Evolutionary conservation across 2,888 invertebrate species (phyloP).

Genomic region (Galeruca laticollis): DNA sequence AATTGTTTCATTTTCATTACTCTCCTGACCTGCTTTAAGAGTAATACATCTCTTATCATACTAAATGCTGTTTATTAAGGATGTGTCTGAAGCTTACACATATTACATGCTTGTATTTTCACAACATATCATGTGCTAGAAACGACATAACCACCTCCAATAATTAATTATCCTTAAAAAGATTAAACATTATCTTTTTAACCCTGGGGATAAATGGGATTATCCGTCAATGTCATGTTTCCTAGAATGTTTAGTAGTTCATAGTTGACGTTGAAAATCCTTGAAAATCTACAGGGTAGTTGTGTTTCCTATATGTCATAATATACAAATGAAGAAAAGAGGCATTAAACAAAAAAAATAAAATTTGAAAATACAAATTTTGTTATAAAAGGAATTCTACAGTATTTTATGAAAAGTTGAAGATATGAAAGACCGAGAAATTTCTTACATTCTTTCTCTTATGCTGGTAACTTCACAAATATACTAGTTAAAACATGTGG

Average conservation of each 20-base stretch:
- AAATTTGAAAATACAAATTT: no score
- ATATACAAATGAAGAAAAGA: background rate
- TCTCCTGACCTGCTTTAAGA: no score
- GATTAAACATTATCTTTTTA: conserved; percentile 4
- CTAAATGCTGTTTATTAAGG: background rate
- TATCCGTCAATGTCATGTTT: conserved; percentile 29
- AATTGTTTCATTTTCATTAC: no score
- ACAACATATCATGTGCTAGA: conserved; percentile 22
- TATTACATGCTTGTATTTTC: conserved; percentile 9
- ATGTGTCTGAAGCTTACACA: background rate
- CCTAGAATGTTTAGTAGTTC: conserved; percentile 19
- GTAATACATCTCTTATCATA: background rate
- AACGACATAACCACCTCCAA: conserved; percentile 9
- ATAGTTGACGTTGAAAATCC: conserved; percentile 7
- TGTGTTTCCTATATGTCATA: background rate
- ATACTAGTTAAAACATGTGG: no score
- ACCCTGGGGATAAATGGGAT: conserved; percentile 19
- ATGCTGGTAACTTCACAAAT: no score
- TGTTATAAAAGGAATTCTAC: no score
- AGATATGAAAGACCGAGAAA: no score
- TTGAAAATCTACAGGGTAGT: conserved; percentile 1
- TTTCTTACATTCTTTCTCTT: no score
- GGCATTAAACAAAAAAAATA: no score
- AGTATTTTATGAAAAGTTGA: no score
- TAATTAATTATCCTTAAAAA: conserved; percentile 28